Evolutionary conservation across 2,888 invertebrate genomes (phyloP).

Genomic region (Stenotaenia linearis): DNA sequence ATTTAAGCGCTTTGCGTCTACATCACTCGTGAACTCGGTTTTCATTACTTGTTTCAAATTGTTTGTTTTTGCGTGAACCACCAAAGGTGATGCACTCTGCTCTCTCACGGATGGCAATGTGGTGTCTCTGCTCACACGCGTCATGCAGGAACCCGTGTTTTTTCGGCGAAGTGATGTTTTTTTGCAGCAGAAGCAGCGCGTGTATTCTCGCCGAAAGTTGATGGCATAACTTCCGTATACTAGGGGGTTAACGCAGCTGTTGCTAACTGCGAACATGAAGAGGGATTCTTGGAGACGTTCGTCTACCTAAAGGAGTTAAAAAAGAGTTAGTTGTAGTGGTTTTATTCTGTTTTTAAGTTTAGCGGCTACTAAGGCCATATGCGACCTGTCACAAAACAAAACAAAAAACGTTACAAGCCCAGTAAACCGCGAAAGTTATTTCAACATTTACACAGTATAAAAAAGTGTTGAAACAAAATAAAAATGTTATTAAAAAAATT

Average conservation of each 20-base stretch:
- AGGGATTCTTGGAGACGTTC: slow-evolving; percentile 61
- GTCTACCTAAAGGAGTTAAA: slow-evolving; percentile 52
- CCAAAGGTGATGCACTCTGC: not conserved
- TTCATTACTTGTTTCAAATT: not conserved
- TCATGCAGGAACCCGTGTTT: slow-evolving; percentile 29
- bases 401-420: too few species aligned
- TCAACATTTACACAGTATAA: too few species aligned
- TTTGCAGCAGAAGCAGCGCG: slow-evolving; percentile 32
- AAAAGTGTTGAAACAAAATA: too few species aligned
- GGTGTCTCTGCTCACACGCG: slow-evolving; percentile 29
- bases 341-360: not conserved
- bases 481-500: too few species aligned
- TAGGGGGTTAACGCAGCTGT: slow-evolving; percentile 72
- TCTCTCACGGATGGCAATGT: slow-evolving; percentile 29
- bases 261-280: slow-evolving; percentile 73
- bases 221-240: slow-evolving; percentile 68
- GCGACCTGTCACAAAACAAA: too few species aligned
- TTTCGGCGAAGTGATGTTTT: slow-evolving; percentile 24
- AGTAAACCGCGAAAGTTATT: too few species aligned
- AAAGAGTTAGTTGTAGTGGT: not conserved
- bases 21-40: not conserved
- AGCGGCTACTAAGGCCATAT: too few species aligned
- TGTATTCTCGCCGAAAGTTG: slow-evolving; percentile 44
- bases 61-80: not conserved
- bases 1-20: not conserved